Evolutionary conservation across 2,797 vertebrate species (phyloP), one percentile per base, ranked within the genome.

Genomic region (Percopsis omiscomaycus): DNA sequence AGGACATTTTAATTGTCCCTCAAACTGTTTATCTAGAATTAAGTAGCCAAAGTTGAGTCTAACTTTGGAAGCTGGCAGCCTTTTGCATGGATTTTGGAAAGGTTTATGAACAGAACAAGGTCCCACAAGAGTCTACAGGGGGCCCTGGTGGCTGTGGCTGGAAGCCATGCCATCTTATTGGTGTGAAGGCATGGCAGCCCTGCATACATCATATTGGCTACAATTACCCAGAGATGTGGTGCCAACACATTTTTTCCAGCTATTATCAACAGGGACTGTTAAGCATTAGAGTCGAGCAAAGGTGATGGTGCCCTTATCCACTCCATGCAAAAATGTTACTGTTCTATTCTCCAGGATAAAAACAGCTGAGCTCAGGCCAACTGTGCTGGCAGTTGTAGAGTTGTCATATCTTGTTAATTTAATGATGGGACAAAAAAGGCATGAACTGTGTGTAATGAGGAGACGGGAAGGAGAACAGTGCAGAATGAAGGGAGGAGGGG

Each of bases 241-340:
- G 50, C 59, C 68, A 80, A 70, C 55, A 68, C 65, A 77, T 77
- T 78, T 79, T 78, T 82, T 69, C 69, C 67, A 68, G n/a, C 57
- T 42, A 81, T 80, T 79, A 78, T 77, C 64, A 77, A 64, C 74
- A 44, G 73, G 65, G 47, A 64, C 68, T 73, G 68, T 64, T 64
- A 64, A 66, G 64, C 54, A 65, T 73, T 62, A 30, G 45, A 59
- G 45, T 58, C 42, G 59, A 71, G 61, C 55, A 27, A 71, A 77
- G 57, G 22, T 61, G 66, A 64, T 74, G 37, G 69, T 42, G 66
- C 59, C 55, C 53, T 45, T 71, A 77, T 82, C 72, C 47, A 78
- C 74, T 49, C 2, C 16, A 32, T 60, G 71, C 70, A 77, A 81
- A 76, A 62, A 10, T 28, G 16, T 42, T 50, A 72, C 72, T 80